phyloP scores from a whole-genome alignment of 2,113 vertebrate genomes.

The Oophaga pumilio region DNA sequence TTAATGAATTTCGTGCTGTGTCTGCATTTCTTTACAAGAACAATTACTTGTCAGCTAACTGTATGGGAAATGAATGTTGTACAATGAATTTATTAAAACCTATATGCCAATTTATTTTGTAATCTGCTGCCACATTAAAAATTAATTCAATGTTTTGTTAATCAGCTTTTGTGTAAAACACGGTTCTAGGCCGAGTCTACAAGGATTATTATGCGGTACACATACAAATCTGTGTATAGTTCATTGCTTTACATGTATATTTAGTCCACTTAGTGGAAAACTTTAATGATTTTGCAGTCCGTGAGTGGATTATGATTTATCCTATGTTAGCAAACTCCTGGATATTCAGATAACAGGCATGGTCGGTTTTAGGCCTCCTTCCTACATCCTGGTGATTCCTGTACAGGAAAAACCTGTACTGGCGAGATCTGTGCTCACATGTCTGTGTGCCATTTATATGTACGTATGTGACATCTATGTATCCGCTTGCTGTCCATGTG shows the following conservation, averaged over 20 bases:
- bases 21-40: conserved; percentile 42
- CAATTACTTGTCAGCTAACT: conserved; percentile 50
- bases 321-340: too few relatives aligned
- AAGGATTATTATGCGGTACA: not conserved
- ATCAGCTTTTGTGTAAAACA: conserved; percentile 31
- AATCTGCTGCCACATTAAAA: conserved; percentile 39
- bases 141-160: conserved; percentile 29
- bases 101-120: conserved; percentile 28
- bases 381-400: too few relatives aligned
- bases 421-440: too few relatives aligned
- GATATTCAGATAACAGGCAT: too few relatives aligned
- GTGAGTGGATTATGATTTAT: not conserved
- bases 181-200: not conserved
- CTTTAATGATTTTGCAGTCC: not conserved
- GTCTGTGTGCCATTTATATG: too few relatives aligned
- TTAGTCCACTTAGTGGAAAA: not conserved
- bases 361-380: too few relatives aligned
- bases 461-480: too few relatives aligned
- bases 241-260: not conserved
- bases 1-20: conserved; percentile 48
- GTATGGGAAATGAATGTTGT: conserved; percentile 36
- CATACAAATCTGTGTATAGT: not conserved
- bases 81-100: conserved; percentile 38
- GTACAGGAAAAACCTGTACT: too few relatives aligned
- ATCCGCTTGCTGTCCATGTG: too few relatives aligned